Evolutionary conservation across 1,140 invertebrate species (phyloP), one percentile per base, ranked within the genome.

Genomic region (Eumaeus atala): DNA sequence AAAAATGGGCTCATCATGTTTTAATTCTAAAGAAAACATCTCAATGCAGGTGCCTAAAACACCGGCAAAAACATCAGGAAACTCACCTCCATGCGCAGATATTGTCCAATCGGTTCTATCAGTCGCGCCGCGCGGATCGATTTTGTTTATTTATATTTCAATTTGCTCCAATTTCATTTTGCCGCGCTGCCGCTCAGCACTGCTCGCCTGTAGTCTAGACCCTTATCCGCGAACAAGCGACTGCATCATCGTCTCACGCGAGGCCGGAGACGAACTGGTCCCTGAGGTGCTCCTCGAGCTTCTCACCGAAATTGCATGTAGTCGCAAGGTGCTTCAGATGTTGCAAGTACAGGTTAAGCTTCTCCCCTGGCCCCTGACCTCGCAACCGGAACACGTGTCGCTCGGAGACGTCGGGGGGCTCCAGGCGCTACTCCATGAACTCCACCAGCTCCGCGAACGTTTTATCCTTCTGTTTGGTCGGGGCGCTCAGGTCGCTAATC

Each of bases 401-500:
- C 33, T 66, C 61, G 1, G 61, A 42, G 14, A 58, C 53, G 10
- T 58, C 56, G 14, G 51, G 48, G 7, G 77, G 62, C 36, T 58
- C 52, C 37, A 78, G 53, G 50, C 77, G 67, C 1, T 68, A 37
- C 11, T 58, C 59, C 59, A 79, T 64, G 0, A 74, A 57, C 16
- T 33, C 51, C 9, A 62, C 56, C 34, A 76, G 59, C 21, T 77
- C 64, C 0, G 16, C 48, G 40, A 64, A 73, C 0, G 64, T 64
- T 33, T 71, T 71, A 8, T 44, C 34, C 16, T 64, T 61, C 2
- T 75, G 75, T 10, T 66, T 49, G 0, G 34, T 28, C 8, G 70
- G 73, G 6, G 62, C 57, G 52, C 74, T 75, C 44, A 78, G 51
- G 57, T 77, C 69, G 4, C 66, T 60, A 56, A 78, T 58, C 0